Conservation (phyloP, 2,888 invertebrate species). For the Mythimna impura region DNA sequence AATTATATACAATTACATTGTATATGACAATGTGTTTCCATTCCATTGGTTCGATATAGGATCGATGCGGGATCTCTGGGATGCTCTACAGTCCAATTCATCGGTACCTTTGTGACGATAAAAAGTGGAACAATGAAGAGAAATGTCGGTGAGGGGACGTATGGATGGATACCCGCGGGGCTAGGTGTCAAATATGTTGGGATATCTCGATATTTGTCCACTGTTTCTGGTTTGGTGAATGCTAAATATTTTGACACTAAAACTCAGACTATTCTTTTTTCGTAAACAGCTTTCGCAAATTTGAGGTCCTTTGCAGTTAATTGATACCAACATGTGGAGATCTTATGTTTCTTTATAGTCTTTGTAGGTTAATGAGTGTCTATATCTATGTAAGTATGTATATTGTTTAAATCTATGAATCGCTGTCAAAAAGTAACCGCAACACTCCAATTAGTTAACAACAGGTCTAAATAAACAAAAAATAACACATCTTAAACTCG, state of each 20-base stretch:
- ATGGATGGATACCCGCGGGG: constrained; percentile 63
- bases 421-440: too few species aligned
- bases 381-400: too few species aligned
- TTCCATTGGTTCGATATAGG: constrained; percentile 85
- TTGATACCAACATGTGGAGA: not conserved
- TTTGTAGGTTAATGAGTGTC: too few species aligned
- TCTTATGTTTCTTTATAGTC: too few species aligned
- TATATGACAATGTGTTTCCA: constrained; percentile 88
- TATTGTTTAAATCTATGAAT: too few species aligned
- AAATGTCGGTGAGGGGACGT: constrained; percentile 67
- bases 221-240: constrained; percentile 27
- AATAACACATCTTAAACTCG: too few species aligned
- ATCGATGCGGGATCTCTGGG: constrained; percentile 83
- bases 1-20: constrained; percentile 90
- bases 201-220: constrained; percentile 61
- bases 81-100: constrained; percentile 76
- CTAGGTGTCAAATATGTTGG: constrained; percentile 78
- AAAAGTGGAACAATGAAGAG: constrained; percentile 85
- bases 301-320: not conserved
- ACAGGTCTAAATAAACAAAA: too few species aligned
- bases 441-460: too few species aligned
- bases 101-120: constrained; percentile 70
- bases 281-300: not conserved
- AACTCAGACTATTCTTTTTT: constrained; percentile 8
- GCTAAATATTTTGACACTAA: constrained; percentile 27